Percentiles rank a stretch among this genome's conserved stretches.
These are phyloP conservation scores for Vespertilio murinus DNA, from an alignment of 2,797 vertebrate species.

Conservation along the genomic window DNA sequence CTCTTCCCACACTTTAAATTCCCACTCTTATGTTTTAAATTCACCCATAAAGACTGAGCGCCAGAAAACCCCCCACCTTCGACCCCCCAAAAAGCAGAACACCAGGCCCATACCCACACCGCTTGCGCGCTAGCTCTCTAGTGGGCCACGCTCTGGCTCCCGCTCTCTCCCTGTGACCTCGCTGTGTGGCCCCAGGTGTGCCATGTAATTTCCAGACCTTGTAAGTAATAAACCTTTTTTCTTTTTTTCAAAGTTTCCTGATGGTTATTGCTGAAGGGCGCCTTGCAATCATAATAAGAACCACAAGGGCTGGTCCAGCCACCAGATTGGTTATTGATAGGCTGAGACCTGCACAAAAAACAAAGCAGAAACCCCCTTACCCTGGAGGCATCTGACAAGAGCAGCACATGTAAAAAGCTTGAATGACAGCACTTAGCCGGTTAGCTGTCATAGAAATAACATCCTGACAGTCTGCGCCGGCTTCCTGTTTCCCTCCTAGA, in stretches of 20 bases:
- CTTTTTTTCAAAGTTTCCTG: conserved; percentile 23
- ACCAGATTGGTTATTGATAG: conserved; percentile 15
- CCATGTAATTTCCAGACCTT: conserved; percentile 38
- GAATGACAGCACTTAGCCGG: conserved; percentile 97
- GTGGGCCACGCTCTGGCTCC: not conserved
- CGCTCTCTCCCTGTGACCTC: not conserved
- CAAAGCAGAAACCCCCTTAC: conserved; percentile 83
- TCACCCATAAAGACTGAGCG: conserved; percentile 31
- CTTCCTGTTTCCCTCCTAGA: conserved; percentile 87
- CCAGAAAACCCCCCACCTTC: not conserved
- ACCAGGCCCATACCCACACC: not conserved
- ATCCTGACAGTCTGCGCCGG: conserved; percentile 92
- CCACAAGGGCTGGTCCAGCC: conserved; percentile 37
- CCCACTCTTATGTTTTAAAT: conserved; percentile 24
- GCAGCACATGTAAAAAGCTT: conserved; percentile 99
- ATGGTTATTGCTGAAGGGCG: conserved; percentile 42
- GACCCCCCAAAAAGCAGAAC: not conserved
- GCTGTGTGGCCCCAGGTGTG: conserved; percentile 15
- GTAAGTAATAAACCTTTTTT: conserved; percentile 43
- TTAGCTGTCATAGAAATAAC: conserved; percentile 98
- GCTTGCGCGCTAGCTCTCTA: not conserved
- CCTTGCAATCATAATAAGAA: conserved; percentile 49
- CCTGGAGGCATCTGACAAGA: conserved; percentile 99
- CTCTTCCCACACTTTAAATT: not conserved
- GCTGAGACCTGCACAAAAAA: conserved; percentile 39